These are phyloP conservation scores for Indicator maculatus DNA, from an alignment of 2,113 vertebrate species.

Conservation along the genomic window DNA sequence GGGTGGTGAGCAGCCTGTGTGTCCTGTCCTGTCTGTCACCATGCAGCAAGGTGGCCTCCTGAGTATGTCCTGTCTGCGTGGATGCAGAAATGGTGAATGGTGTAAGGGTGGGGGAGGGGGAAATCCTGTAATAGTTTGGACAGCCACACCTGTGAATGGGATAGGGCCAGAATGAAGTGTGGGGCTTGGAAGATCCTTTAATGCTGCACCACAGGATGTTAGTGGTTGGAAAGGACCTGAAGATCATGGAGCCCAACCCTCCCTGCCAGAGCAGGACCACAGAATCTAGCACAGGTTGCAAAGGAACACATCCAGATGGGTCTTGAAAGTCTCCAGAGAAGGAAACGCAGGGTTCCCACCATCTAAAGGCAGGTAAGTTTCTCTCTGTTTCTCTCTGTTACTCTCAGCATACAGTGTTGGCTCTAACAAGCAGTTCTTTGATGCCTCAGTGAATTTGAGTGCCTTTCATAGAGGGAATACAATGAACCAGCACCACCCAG, in stretches of 20 bases:
- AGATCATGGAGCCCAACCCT: too few species aligned
- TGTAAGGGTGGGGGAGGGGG: too few species aligned
- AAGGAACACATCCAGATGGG: too few species aligned
- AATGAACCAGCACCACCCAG: conserved; percentile 4
- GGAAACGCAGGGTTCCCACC: too few species aligned
- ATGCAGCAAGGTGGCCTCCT: neutral
- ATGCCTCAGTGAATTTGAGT: rapidly evolving
- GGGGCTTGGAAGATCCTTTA: neutral
- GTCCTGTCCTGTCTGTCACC: neutral
- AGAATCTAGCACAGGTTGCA: too few species aligned
- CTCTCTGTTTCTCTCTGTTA: too few species aligned
- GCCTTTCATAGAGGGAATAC: neutral
- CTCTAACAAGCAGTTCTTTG: neutral
- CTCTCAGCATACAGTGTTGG: neutral
- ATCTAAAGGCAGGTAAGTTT: too few species aligned
- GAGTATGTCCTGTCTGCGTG: neutral
- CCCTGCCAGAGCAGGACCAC: too few species aligned
- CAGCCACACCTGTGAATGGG: too few species aligned
- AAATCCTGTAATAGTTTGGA: neutral
- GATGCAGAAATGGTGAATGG: neutral
- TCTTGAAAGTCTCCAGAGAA: too few species aligned
- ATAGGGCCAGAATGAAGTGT: neutral
- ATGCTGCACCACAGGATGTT: too few species aligned
- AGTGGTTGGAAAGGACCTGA: too few species aligned
- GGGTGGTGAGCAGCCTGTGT: neutral